phyloP scores from a whole-genome alignment of 2,113 vertebrate genomes.

The Butorides virescens region DNA sequence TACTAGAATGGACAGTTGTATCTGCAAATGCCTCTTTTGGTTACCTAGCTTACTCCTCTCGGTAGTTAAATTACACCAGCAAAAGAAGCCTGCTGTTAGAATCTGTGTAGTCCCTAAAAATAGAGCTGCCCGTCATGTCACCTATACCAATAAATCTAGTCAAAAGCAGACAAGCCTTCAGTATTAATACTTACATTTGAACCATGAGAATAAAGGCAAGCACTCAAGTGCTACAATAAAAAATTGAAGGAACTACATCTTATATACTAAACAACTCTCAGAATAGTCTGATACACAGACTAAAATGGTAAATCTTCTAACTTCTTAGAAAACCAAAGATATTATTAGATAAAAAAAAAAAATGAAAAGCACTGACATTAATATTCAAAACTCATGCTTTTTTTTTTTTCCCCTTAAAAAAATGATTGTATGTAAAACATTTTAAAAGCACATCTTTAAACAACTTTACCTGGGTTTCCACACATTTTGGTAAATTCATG shows the following conservation, averaged over 20 bases:
- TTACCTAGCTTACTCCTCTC: background rate
- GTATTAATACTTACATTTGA: background rate
- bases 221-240: background rate
- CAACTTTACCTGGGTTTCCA: background rate
- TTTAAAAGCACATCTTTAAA: background rate
- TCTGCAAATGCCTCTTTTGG: background rate
- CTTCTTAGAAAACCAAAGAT: background rate
- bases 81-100: background rate
- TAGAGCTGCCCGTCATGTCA: background rate
- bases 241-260: background rate
- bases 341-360: background rate
- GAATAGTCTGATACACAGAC: background rate
- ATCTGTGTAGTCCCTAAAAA: background rate
- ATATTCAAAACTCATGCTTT: background rate
- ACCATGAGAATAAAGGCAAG: background rate
- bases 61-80: background rate
- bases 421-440: background rate
- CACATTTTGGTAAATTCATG: background rate
- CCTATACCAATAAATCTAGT: background rate
- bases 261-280: background rate
- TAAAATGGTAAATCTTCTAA: background rate
- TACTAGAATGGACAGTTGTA: background rate
- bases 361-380: background rate
- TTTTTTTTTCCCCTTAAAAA: background rate
- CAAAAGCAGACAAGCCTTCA: background rate